phyloP scores from a whole-genome alignment of 2,888 invertebrate species.

The Ligdia adustata region DNA sequence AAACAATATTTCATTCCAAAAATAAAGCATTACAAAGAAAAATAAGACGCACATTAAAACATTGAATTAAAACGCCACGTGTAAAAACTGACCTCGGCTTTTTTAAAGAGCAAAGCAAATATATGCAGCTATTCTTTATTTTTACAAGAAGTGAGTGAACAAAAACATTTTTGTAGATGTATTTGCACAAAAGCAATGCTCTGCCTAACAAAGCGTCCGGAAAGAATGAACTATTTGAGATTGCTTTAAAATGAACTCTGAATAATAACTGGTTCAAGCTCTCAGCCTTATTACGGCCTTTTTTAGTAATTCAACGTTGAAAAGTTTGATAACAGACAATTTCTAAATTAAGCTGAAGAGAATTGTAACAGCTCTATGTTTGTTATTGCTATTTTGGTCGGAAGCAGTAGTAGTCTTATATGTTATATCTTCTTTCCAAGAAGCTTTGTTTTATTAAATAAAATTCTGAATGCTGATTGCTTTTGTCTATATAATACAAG shows the following conservation, averaged over 20 bases:
- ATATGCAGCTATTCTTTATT: constrained; percentile 24
- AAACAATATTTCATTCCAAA: background rate
- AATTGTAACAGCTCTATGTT: background rate
- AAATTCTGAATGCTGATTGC: no score
- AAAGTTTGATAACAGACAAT: constrained; percentile 45
- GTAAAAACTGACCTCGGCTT: constrained; percentile 24
- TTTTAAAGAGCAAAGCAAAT: constrained; percentile 20
- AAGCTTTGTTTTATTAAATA: no score
- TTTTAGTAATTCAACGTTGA: constrained; percentile 49
- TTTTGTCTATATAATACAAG: no score
- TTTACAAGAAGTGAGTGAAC: constrained; percentile 15
- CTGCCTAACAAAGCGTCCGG: constrained; percentile 35
- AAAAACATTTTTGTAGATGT: constrained; percentile 31
- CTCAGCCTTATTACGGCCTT: constrained; percentile 46
- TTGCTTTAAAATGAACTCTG: constrained; percentile 54
- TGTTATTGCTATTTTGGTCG: background rate
- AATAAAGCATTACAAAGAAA: background rate
- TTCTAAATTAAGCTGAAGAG: background rate
- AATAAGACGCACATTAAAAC: background rate
- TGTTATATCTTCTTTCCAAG: no score
- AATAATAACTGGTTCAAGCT: constrained; percentile 48
- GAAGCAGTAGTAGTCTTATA: no score
- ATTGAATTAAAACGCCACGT: constrained; percentile 17
- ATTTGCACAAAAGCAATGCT: constrained; percentile 31
- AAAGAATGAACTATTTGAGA: constrained; percentile 50